Evolutionary conservation across 2,113 vertebrate genomes (phyloP), one percentile per base, ranked within the genome.

Genomic region (Athene noctua): DNA sequence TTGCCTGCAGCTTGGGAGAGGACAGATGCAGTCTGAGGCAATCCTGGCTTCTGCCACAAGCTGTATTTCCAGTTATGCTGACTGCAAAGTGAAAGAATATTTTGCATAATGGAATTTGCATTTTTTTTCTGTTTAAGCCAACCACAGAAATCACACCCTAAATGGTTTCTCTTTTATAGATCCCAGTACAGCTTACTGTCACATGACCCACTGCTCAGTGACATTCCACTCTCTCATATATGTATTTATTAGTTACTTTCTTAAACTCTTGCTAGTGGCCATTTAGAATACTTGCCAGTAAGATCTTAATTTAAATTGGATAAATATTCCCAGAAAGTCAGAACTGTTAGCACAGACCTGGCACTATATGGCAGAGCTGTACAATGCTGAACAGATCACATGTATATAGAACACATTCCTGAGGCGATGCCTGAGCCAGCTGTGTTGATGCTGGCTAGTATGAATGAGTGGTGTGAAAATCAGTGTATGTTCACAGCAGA

Each of bases 1-100:
- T 95, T 88, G 67, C 52, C 72, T 86, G 90, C 42, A 94, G 82
- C 63, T 32, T 95, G 75, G 75, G 82, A 90, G 82, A 80, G 74
- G 16, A 90, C 1, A 8, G 38, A 70, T 93, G 42, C 46, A 63
- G 34, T 49, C 82, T 95, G 75, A 93, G 54, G 74, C 71, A 94
- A 82, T 29, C 38, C 38, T 92, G 63, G 9, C 75, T 90, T 88
- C 49, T 90, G n/a, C 75, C 68, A 71, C 63, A 71, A 78, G 63
- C 88, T 83, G 51, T 84, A 38, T 67, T 94, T 93, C 68, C 80
- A 94, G 44, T 80, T 86, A 73, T 20, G 34, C 61, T 63, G 13
- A 86, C 54, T 75, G 52, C 73, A 57, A 75, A 92, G 57, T 73
- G 62, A 88, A 93, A 96, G 78, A 68, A 25, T 52, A 79, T 86